These are phyloP conservation scores for Muscicapa adusta DNA, from an alignment of 2,113 vertebrate genomes.

Conservation along the genomic window DNA sequence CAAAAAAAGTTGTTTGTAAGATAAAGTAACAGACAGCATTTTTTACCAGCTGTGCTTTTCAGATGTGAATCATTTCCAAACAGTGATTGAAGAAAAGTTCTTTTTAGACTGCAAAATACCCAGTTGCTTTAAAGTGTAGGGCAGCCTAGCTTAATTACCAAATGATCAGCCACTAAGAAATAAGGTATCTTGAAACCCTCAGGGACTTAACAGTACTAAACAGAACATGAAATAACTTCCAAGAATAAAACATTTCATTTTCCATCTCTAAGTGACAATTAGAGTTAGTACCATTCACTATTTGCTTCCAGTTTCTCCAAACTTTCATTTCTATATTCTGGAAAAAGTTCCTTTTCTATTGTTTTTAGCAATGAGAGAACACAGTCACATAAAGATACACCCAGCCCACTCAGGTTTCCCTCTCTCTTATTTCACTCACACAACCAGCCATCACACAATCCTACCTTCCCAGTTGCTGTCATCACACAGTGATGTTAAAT, in stretches of 20 bases:
- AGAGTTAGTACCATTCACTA: background rate
- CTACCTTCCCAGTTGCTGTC: constrained; percentile 92
- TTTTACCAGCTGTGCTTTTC: background rate
- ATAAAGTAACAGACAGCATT: background rate
- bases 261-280: background rate
- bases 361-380: background rate
- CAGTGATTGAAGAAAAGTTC: background rate
- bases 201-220: background rate
- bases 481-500: constrained; percentile 84
- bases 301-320: background rate
- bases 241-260: background rate
- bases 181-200: background rate
- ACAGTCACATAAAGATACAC: background rate
- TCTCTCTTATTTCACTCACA: background rate
- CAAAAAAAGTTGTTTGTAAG: background rate
- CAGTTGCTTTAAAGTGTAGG: background rate
- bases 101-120: background rate
- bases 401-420: background rate
- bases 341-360: background rate
- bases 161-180: background rate
- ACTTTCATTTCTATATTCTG: background rate
- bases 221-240: background rate
- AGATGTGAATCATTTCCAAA: background rate
- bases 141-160: background rate
- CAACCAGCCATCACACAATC: background rate